Base-by-base conservation (phyloP, 1,140 invertebrate genomes). In the Drosophila elegans region DNA sequence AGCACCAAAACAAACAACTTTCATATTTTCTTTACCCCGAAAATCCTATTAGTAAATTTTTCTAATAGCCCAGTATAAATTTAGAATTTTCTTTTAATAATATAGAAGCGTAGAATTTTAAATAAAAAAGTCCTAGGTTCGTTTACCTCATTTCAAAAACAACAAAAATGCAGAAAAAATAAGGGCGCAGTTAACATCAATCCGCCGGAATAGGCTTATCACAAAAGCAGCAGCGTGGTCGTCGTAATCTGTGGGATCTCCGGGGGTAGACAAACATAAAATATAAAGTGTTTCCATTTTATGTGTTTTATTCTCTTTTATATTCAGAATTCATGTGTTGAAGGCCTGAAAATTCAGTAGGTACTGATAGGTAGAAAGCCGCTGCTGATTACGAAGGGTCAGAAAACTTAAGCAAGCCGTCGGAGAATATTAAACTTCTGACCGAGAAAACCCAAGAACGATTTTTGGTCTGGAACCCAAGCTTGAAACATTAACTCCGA, bases 401-500 rank as follows among this genome's bases (percentile, higher is more conserved):
- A 32, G 4, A 69, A 59, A 56, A 46, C 49, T 34, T 41, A 45
- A 67, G 13, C n/a, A 56, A 29, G 51, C 61, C 60, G 60, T 29
- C 36, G 38, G 12, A 45, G 13, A 61, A 56, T 25, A 64, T 55
- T 57, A 71, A 75, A 57, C 46, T 25, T 53, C 45, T 12, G 11
- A 9, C 39, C n/a, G 32, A n/a, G 34, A 49, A 62, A 38, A 45
- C n/a, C 44, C 51, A 27, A 34, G 21, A 38, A 36, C 32, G 11
- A 13, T 34, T 56, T 44, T 34, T 25, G 21, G 36, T 44, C n/a
- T 53, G 29, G 27, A 45, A 55, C 27, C n/a, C 42, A 53, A 61
- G 48, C 51, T 74, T 68, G 62, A 60, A 73, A 51, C 27, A 74
- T 82, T 72, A 84, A 67, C 76, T 60, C 29, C 38, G 54, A 46